These are phyloP conservation scores for Hypomecis atomaria DNA, from an alignment of 2,888 invertebrate species.

Conservation along the genomic window DNA sequence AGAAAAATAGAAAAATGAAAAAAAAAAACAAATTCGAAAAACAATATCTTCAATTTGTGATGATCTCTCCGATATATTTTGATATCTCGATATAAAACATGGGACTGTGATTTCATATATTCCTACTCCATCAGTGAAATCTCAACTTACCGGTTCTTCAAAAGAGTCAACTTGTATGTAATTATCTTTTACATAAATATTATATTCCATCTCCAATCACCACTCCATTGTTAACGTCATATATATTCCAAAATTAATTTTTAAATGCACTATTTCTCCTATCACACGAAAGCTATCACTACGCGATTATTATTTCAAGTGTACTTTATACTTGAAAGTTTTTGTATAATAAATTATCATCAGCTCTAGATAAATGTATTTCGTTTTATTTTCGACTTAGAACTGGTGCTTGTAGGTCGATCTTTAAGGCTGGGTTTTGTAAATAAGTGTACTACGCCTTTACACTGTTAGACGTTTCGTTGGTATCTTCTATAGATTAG, in stretches of 20 bases:
- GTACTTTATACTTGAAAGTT: background rate
- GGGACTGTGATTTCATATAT: too few relatives aligned
- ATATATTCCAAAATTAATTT: background rate
- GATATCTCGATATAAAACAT: too few relatives aligned
- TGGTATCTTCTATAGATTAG: slow-evolving; percentile 51
- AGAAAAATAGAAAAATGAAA: too few relatives aligned
- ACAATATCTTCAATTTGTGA: too few relatives aligned
- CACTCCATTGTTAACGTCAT: slow-evolving; percentile 2
- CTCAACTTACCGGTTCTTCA: too few relatives aligned
- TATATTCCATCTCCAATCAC: background rate
- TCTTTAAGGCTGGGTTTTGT: slow-evolving; percentile 83
- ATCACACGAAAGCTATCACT: background rate
- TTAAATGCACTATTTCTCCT: too few relatives aligned
- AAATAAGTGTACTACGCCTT: slow-evolving; percentile 80
- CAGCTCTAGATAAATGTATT: slow-evolving; percentile 65
- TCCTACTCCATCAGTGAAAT: too few relatives aligned
- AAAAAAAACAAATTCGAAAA: too few relatives aligned
- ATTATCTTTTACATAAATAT: too few relatives aligned
- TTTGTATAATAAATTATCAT: slow-evolving; percentile 30
- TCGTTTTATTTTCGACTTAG: slow-evolving; percentile 82
- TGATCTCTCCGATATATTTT: too few relatives aligned
- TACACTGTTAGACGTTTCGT: slow-evolving; percentile 70
- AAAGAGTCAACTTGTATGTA: too few relatives aligned
- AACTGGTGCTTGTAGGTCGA: slow-evolving; percentile 84
- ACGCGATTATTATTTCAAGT: background rate